Evolutionary conservation across 2,888 invertebrate genomes (phyloP).

Genomic region (Drosophila maculinotata): DNA sequence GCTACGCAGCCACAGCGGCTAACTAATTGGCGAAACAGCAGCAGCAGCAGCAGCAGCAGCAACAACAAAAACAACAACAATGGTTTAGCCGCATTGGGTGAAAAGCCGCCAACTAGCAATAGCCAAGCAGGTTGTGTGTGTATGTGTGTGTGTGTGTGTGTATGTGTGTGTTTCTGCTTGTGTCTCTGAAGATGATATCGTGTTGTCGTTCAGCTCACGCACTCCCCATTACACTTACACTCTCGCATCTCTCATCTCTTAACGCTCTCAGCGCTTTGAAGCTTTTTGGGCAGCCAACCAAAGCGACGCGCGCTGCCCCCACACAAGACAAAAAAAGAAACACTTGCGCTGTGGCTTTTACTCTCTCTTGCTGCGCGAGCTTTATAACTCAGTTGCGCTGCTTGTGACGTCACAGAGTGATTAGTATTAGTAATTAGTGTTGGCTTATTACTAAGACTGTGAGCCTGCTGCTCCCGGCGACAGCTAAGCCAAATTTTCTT

Average conservation of each 20-base stretch:
- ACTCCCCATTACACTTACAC: slow-evolving; percentile 63
- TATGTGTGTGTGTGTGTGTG: slow-evolving; percentile 24
- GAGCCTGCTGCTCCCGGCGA: no score
- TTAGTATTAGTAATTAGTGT: not conserved
- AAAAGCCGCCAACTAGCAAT: slow-evolving; percentile 57
- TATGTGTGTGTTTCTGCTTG: slow-evolving; percentile 21
- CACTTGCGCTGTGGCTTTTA: slow-evolving; percentile 42
- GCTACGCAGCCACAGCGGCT: slow-evolving; percentile 69
- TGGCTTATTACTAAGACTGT: not conserved
- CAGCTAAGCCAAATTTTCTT: no score
- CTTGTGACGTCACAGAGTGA: slow-evolving; percentile 4
- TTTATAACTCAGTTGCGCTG: not conserved
- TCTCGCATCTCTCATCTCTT: slow-evolving; percentile 33
- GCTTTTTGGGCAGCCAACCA: slow-evolving; percentile 53
- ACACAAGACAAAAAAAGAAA: slow-evolving; percentile 26
- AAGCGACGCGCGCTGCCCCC: slow-evolving; percentile 50
- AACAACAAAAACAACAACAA: slow-evolving; percentile 40
- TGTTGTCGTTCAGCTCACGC: slow-evolving; percentile 70
- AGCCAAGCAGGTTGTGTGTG: slow-evolving; percentile 55
- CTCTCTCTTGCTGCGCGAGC: slow-evolving; percentile 16
- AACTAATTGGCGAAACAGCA: slow-evolving; percentile 72
- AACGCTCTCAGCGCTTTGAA: slow-evolving; percentile 29
- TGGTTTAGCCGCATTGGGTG: slow-evolving; percentile 57
- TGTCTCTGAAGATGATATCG: slow-evolving; percentile 67
- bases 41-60: slow-evolving; percentile 39